Base-by-base conservation (phyloP, 2,888 invertebrate genomes). In the Parasteatoda lunata region DNA sequence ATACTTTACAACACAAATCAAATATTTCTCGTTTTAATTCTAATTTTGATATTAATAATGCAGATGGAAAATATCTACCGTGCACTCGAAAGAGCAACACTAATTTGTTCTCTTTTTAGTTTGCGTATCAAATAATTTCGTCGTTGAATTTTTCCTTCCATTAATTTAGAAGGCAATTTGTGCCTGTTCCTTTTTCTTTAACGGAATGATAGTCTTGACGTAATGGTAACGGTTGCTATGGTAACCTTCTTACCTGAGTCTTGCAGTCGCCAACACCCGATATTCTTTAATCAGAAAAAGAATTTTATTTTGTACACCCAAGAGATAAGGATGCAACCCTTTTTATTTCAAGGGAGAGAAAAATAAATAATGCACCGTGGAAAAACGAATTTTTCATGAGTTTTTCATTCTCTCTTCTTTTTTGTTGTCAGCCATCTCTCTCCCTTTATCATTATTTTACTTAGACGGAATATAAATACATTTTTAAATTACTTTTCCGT, bases 261-360 rank as follows among this genome's bases (percentile, higher is more conserved):
- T 65, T 52, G 64, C 49, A 65, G 76, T 71, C 47, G 59, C 54
- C 73, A 84, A 68, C 78, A 84, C 68, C 69, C 84, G 78, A 84
- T 84, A 78, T 73, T 78, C 77, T 78, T 78, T 84, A 84, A 84
- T 84, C 78, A 84, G 78, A 51, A 48, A 54, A 30, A 48, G 64
- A 69, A 15, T 68, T 59, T 73, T 73, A 73, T 73, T 51, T 69
- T 51, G 15, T 73, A 13, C 7, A 78, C 84, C 30, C 72, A 30
- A 7, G 78, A 66, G 78, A 78, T 84, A 84, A 84, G 45, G 52
- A 11, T 11, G 52, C 72, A 72, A 72, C 72, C 72, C 72, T 72
- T 72, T 72, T 72, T 72, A 54, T 52, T 72, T 5, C 72, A 15
- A 52, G 52, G 48, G 51, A 72, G 51, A 52, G 54, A 52, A 72